Evolutionary conservation across 1,140 invertebrate genomes (phyloP).

Genomic region (Paralvinella palmiformis): DNA sequence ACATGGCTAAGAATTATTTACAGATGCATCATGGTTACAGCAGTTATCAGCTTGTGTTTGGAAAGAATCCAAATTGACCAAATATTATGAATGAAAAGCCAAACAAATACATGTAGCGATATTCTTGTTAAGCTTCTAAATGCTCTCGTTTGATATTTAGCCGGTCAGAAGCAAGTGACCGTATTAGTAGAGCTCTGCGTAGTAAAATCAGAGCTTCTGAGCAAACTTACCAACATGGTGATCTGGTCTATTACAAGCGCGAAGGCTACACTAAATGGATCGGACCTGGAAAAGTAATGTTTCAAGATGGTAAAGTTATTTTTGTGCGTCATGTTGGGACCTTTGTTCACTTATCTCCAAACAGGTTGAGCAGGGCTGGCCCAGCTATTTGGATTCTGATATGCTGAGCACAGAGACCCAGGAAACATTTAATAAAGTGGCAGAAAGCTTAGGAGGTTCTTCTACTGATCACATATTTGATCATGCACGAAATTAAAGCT

Average conservation of each 20-base stretch:
- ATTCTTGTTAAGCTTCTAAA: slow-evolving; percentile 21
- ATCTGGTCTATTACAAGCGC: slow-evolving; percentile 24
- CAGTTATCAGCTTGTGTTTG: slow-evolving; percentile 26
- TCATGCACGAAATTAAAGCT: too few species aligned
- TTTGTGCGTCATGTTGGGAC: slow-evolving; percentile 22
- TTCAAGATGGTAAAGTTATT: slow-evolving; percentile 21
- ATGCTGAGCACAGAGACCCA: too few species aligned
- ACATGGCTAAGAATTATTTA: slow-evolving; percentile 23
- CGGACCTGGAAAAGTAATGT: slow-evolving; percentile 8
- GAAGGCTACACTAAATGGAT: slow-evolving; percentile 19
- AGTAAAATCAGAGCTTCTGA: slow-evolving; percentile 23
- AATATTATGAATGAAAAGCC: slow-evolving; percentile 16
- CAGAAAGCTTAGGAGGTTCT: too few species aligned
- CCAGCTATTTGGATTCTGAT: too few species aligned
- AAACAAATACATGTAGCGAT: slow-evolving; percentile 14
- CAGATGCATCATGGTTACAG: slow-evolving; percentile 28
- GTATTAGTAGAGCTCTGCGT: slow-evolving; percentile 16
- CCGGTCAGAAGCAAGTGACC: slow-evolving; percentile 21
- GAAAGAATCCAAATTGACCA: slow-evolving; percentile 18
- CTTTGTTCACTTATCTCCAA: slow-evolving; percentile 15
- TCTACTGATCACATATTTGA: too few species aligned
- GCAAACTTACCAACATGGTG: slow-evolving; percentile 21
- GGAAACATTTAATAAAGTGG: too few species aligned
- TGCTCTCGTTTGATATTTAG: slow-evolving; percentile 18
- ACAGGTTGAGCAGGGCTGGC: slow-evolving; percentile 6